Percentiles rank a stretch among this genome's conserved stretches.
phyloP scores from a whole-genome alignment of 2,888 invertebrate genomes.

The Ellobium chinense region DNA sequence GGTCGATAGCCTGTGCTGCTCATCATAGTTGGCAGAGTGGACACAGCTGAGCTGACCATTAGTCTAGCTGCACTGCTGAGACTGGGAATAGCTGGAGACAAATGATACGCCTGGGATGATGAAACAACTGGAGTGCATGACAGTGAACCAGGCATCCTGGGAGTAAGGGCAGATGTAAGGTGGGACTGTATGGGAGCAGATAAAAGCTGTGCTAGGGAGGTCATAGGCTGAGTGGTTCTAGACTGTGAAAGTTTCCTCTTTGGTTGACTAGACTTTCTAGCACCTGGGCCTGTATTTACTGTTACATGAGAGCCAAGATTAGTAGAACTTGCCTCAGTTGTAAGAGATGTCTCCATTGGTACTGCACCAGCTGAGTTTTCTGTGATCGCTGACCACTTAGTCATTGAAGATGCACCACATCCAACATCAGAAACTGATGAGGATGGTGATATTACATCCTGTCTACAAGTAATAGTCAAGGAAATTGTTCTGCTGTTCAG shows the following conservation, averaged over 20 bases:
- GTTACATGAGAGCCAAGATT: not conserved
- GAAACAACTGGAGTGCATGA: not conserved
- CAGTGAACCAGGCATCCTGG: not conserved
- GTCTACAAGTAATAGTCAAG: no score
- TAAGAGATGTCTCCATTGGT: not conserved
- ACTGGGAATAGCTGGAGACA: not conserved
- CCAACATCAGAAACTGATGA: no score
- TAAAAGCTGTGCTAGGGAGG: not conserved
- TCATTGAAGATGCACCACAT: no score
- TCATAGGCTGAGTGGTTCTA: not conserved
- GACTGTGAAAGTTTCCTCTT: not conserved
- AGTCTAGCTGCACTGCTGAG: not conserved
- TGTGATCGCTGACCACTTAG: not conserved
- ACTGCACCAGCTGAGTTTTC: not conserved
- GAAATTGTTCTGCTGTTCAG: no score
- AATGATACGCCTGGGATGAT: not conserved
- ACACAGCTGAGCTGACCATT: not conserved
- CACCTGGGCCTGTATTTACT: not conserved
- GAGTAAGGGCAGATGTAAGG: not conserved
- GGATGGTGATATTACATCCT: no score
- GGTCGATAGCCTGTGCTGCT: no score
- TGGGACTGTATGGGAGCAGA: not conserved
- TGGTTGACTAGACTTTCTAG: not conserved
- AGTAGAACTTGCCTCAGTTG: not conserved
- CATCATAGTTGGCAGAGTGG: no score